These are phyloP conservation scores for Drymodes brunneopygia DNA, from an alignment of 2,113 vertebrate genomes.

Conservation along the genomic window DNA sequence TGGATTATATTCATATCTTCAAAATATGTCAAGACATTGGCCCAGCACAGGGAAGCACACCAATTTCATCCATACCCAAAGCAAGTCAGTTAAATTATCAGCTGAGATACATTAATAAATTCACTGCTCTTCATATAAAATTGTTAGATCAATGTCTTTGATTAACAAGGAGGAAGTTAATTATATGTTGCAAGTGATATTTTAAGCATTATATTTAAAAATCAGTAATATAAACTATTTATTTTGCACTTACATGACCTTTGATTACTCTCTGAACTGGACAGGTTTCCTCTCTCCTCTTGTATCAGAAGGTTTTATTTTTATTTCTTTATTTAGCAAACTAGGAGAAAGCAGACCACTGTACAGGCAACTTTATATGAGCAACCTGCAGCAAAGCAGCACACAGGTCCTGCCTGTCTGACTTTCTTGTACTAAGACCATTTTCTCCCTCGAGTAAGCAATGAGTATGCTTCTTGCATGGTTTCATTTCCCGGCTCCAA, in stretches of 20 bases:
- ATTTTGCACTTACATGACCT: neutral
- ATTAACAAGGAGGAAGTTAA: neutral
- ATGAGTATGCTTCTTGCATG: fast-evolving
- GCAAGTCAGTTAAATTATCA: neutral
- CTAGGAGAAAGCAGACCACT: neutral
- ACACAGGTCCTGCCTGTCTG: neutral
- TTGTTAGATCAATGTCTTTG: neutral
- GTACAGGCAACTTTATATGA: fast-evolving
- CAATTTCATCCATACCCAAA: neutral
- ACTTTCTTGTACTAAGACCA: neutral
- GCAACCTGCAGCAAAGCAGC: neutral
- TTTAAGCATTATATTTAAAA: neutral
- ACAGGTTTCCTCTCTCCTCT: neutral
- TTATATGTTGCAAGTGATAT: neutral
- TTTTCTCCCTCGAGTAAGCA: neutral
- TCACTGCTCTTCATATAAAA: neutral
- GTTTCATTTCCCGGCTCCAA: neutral
- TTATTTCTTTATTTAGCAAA: neutral
- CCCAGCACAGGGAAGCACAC: neutral
- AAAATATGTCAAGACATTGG: neutral
- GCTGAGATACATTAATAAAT: neutral
- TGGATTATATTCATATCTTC: neutral
- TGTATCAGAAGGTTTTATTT: neutral
- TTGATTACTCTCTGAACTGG: neutral
- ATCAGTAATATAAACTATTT: neutral